A percentile compares a stretch with the other conserved stretches of the same genome.
Conservation (phyloP, 2,113 vertebrate genomes). For the Sceloporus tristichus region DNA sequence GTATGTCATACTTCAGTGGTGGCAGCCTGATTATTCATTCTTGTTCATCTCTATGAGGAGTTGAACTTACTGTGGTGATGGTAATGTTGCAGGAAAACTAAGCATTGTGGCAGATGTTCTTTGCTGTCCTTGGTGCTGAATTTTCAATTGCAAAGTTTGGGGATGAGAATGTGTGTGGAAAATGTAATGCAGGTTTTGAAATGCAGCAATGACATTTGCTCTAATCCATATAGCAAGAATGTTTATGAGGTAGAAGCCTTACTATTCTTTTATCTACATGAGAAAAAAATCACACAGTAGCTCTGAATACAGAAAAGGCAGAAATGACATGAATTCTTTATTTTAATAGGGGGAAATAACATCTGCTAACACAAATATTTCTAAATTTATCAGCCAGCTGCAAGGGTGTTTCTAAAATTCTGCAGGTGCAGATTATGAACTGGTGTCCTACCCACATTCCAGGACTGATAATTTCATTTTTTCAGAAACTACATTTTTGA, state of each 20-base stretch:
- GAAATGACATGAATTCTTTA: slow-evolving; percentile 12
- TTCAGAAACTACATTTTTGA: slow-evolving; percentile 25
- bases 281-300: background rate
- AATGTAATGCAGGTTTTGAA: background rate
- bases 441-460: background rate
- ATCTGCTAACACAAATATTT: background rate
- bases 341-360: background rate
- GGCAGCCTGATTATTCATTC: background rate
- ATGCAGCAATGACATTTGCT: background rate
- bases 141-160: rapidly evolving
- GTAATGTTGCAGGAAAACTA: background rate
- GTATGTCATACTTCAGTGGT: background rate
- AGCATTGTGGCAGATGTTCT: background rate
- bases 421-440: background rate
- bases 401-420: background rate
- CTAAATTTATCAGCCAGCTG: background rate
- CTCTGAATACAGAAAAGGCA: slow-evolving; percentile 7
- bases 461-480: slow-evolving; percentile 11
- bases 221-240: background rate
- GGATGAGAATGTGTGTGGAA: background rate
- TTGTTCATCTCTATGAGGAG: background rate
- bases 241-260: background rate
- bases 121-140: background rate
- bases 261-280: slow-evolving; percentile 4
- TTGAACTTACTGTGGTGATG: background rate